Evolutionary conservation across 92 coral and sea anemone genomes (phyloP), one percentile per base, ranked within the genome.

Genomic region (Scolanthus callimorphus): DNA sequence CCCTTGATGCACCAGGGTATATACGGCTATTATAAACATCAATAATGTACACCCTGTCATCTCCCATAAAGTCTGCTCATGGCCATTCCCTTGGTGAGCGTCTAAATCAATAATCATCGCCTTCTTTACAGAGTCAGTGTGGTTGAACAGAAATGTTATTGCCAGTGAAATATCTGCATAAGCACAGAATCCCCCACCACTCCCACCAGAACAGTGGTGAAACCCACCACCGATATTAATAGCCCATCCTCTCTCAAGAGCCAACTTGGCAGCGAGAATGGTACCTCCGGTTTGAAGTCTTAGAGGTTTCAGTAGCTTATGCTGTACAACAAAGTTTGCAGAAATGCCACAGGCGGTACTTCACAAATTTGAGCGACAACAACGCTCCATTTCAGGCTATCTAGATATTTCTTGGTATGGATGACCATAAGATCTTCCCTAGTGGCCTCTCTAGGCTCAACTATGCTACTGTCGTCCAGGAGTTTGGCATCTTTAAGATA

Each of bases 11-110:
- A 26, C 96, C 59, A 11, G 98, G 98, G 57, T 92, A 92, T 39
- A 92, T 92, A 24, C 59, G 70, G 9, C 73, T 71, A 64, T 92
- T 92, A 39, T 92, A 92, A 20, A 84, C 98, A 73, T 92, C 98
- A 72, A 92, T 88, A 21, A 92, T 92, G 49, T 88, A 92, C 21
- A 92, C 96, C 51, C 63, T 62, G 30, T 89, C 83, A 81, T 92
- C 86, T 22, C 83, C 85, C 59, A 80, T 79, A 53, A 92, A 92
- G 62, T 92, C 98, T 25, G 89, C 82, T 67, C 98, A 49, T 92
- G 98, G 1, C 98, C 98, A 84, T 92, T 92, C 11, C 98, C 98
- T 96, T 92, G 98, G 39, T 92, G 98, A n/a, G 98, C 98, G 74
- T 92, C 98, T 25, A 92, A 76, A 49, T 92, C 98, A 63, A 92